Conservation (phyloP, 2,888 invertebrate species). For the Noctuana brunneofusca region DNA sequence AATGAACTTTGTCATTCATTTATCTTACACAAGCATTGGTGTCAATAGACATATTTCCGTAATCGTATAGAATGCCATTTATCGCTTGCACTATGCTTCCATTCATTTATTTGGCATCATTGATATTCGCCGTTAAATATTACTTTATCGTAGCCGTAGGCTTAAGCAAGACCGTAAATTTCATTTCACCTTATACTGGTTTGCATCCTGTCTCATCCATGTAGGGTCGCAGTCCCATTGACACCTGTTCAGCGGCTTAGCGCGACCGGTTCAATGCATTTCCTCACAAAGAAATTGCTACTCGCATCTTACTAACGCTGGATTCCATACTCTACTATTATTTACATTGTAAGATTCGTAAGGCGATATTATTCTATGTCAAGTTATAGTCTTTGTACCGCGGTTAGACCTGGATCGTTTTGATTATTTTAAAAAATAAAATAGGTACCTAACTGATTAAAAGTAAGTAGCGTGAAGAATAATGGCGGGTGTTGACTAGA, state of each 20-base stretch:
- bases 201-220: constrained; percentile 63
- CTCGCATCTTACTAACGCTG: constrained; percentile 22
- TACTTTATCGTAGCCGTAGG: constrained; percentile 57
- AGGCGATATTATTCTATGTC: not conserved
- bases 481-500: constrained; percentile 10
- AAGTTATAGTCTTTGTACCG: not conserved
- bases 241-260: constrained; percentile 60
- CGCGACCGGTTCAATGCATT: constrained; percentile 36
- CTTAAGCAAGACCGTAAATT: constrained; percentile 60
- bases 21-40: not conserved
- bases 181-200: constrained; percentile 68
- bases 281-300: constrained; percentile 33
- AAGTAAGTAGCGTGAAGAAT: constrained; percentile 16
- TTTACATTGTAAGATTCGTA: constrained; percentile 11
- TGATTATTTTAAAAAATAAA: constrained; percentile 5
- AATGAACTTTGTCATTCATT: not conserved
- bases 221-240: constrained; percentile 55
- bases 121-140: constrained; percentile 66
- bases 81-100: constrained; percentile 38
- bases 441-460: constrained; percentile 16
- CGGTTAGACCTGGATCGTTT: constrained; percentile 1
- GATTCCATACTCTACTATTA: constrained; percentile 24
- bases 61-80: constrained; percentile 20
- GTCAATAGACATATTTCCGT: constrained; percentile 27
- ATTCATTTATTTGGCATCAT: constrained; percentile 67